phyloP scores from a whole-genome alignment of 2,888 invertebrate species.

The Diarsia mendica region DNA sequence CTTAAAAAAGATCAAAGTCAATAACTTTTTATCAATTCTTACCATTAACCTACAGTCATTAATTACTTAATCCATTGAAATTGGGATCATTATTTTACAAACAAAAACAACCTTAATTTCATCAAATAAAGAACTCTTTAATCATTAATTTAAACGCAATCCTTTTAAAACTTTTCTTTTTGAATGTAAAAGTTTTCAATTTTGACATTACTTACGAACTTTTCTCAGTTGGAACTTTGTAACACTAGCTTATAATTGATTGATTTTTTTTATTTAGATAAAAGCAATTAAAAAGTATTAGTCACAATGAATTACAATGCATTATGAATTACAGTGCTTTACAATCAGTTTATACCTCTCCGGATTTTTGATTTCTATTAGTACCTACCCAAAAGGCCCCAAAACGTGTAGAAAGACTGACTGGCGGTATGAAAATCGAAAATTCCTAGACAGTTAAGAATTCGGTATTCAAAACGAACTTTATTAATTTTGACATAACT shows the following conservation, averaged over 20 bases:
- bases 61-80: neutral
- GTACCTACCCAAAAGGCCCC: too few relatives aligned
- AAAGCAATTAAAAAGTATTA: neutral
- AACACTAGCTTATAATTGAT: neutral
- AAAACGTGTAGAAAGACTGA: neutral
- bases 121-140: neutral
- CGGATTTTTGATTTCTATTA: constrained; percentile 9
- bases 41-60: neutral
- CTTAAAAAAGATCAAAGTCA: neutral
- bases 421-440: neutral
- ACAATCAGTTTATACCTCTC: neutral
- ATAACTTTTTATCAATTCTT: neutral
- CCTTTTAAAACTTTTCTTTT: neutral
- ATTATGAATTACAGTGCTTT: neutral
- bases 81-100: neutral
- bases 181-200: neutral
- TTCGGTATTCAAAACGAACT: constrained; percentile 4
- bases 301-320: neutral
- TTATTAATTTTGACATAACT: neutral
- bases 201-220: neutral
- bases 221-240: constrained; percentile 6
- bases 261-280: neutral
- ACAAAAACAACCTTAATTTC: neutral
- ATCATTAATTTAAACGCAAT: neutral
- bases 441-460: constrained; percentile 1